Base-by-base conservation (phyloP, 2,888 invertebrate species). In the Eupithecia dodoneata region DNA sequence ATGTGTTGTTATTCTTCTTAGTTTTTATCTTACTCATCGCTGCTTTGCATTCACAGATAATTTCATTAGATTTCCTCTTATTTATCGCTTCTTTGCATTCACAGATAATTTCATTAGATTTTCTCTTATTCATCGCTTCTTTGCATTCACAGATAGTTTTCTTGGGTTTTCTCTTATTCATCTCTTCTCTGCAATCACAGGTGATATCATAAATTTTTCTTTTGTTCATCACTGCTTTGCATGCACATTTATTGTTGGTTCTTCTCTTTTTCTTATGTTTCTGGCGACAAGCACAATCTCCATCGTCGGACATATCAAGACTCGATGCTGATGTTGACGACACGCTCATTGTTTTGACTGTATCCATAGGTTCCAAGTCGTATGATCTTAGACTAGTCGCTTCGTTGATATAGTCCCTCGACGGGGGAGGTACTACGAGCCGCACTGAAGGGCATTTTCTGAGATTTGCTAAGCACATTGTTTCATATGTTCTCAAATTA, bases 361-460 rank as follows among this genome's bases (percentile, higher is more conserved):
- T 55, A 55, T 74, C 74, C 66, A 77, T 79, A 4, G 80, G n/a
- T 15, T 59, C 72, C 79, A 88, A 90, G 66, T 81, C 72, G 77
- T 89, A 89, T 18, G 84, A 84, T 76, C 84, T 87, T 12, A 77
- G 74, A 79, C 86, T 86, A 41, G 81, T 71, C 44, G 77, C 78
- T 79, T 85, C 83, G 63, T 83, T 79, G 73, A 81, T 81, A 66
- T 80, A 81, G 49, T 73, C 66, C 18, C 77, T 81, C 67, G 76
- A 84, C 65, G 81, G 55, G 3, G 87, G 84, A 4, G 87, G 84
- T 49, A 84, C 77, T 72, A 88, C 86, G 4, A 88, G 86, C 84
- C 92, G 92, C 3, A 88, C 85, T 15, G 84, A 81, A 7, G 87
- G 86, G 72, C 83, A 81, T 44, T 80, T 83, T 81, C 80, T 83